A percentile compares a stretch with the other conserved stretches of the same genome.
phyloP scores from a whole-genome alignment of 2,888 invertebrate species.

The Nowickia ferox region DNA sequence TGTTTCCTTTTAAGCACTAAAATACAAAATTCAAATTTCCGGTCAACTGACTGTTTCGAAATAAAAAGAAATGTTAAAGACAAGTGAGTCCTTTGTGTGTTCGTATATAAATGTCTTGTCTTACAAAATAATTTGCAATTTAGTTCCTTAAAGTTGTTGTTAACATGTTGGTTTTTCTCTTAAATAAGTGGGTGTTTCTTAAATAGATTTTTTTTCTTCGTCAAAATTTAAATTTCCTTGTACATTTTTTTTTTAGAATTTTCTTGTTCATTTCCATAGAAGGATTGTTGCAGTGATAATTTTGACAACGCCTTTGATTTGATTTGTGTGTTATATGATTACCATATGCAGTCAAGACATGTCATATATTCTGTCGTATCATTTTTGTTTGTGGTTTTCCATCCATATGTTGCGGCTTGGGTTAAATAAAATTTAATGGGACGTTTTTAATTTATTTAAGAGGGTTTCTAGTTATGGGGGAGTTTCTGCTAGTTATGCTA shows the following conservation, averaged over 20 bases:
- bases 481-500: constrained; percentile 43
- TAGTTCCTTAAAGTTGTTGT: constrained; percentile 38
- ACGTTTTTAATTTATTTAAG: constrained; percentile 28
- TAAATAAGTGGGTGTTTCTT: constrained; percentile 55
- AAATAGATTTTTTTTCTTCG: constrained; percentile 11
- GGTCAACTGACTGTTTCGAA: neutral
- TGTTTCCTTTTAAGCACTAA: constrained; percentile 41
- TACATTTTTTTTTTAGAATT: neutral
- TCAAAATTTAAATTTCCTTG: constrained; percentile 64
- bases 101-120: too few relatives aligned
- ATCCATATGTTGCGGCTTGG: constrained; percentile 48
- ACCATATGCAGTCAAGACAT: constrained; percentile 32
- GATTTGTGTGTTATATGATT: constrained; percentile 58
- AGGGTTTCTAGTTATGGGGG: constrained; percentile 37
- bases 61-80: neutral
- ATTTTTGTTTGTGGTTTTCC: constrained; percentile 29
- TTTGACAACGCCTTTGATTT: constrained; percentile 66
- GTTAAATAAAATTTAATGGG: constrained; percentile 26
- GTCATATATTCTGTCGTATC: constrained; percentile 43
- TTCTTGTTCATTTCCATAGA: constrained; percentile 23
- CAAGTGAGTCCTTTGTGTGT: constrained; percentile 52
- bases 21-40: constrained; percentile 64
- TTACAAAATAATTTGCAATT: constrained; percentile 6
- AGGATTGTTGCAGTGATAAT: constrained; percentile 61
- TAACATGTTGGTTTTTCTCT: constrained; percentile 12